A percentile compares a stretch with the other conserved stretches of the same genome.
phyloP scores from a whole-genome alignment of 2,113 vertebrate genomes.

The Dendrocopos noguchii region DNA sequence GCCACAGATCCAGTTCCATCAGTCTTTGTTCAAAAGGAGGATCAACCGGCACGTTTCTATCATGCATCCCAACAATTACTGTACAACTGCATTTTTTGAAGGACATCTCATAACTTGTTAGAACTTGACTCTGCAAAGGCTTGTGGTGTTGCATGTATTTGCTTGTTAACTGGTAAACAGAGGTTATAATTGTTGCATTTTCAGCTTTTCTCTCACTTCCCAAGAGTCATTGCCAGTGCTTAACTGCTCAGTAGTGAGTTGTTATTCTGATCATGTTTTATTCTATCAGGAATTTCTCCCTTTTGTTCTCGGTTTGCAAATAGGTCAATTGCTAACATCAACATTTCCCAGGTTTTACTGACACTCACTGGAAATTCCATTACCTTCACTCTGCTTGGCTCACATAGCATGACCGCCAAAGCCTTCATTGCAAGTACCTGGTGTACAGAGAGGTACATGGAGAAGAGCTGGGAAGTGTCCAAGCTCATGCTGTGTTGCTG shows the following conservation, averaged over 20 bases:
- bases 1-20: background rate
- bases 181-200: constrained; percentile 27
- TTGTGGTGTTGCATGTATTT: background rate
- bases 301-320: background rate
- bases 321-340: background rate
- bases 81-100: background rate
- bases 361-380: background rate
- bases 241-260: background rate
- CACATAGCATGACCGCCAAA: fast-evolving
- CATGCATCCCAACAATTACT: background rate
- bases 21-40: background rate
- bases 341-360: background rate
- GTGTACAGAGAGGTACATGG: fast-evolving
- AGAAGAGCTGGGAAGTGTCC: background rate
- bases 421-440: background rate
- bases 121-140: constrained; percentile 4
- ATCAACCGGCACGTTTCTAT: background rate
- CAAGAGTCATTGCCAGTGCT: background rate
- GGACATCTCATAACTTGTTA: constrained; percentile 15
- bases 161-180: constrained; percentile 5
- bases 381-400: background rate
- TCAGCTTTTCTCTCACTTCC: background rate
- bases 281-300: background rate
- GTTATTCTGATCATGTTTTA: background rate
- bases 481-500: background rate